Percentiles rank a stretch among this genome's conserved stretches.
These are phyloP conservation scores for Trididemnum clinides DNA, from an alignment of 23 tunicate species.

Conservation along the genomic window DNA sequence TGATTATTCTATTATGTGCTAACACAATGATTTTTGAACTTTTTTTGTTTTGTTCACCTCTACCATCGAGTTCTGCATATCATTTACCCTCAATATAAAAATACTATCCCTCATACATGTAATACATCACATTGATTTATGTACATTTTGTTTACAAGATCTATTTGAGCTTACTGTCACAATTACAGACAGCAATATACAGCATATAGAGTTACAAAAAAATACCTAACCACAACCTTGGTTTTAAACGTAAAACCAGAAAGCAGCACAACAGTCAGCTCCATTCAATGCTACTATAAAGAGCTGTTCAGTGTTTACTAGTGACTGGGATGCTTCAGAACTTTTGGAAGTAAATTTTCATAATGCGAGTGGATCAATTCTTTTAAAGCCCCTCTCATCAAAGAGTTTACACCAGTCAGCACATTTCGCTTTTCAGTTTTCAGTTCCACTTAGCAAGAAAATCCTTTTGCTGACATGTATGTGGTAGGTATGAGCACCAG, in stretches of 20 bases:
- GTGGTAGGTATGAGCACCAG: conserved; percentile 46
- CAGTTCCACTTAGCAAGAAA: conserved; percentile 26
- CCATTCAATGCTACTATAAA: background rate
- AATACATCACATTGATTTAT: background rate
- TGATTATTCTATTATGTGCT: no score
- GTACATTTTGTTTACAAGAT: background rate
- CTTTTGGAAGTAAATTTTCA: conserved; percentile 39
- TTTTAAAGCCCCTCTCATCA: conserved; percentile 41
- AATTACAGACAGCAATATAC: background rate
- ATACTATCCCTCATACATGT: background rate
- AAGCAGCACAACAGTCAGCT: background rate
- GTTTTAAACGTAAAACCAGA: background rate
- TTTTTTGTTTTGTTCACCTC: conserved; percentile 26
- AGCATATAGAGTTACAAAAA: background rate
- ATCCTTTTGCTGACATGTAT: conserved; percentile 30
- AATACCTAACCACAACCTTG: background rate
- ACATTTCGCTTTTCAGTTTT: conserved; percentile 52
- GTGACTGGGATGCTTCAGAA: conserved; percentile 49
- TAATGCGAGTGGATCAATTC: conserved; percentile 35
- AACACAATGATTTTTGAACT: no score
- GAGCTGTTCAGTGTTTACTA: conserved; percentile 6
- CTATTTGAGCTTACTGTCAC: conserved; percentile 22
- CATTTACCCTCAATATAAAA: conserved; percentile 15
- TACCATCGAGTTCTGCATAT: conserved; percentile 10
- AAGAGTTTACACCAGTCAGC: conserved; percentile 47